Conservation (phyloP, 2,113 vertebrate species). For the Coptodon rendalli region DNA sequence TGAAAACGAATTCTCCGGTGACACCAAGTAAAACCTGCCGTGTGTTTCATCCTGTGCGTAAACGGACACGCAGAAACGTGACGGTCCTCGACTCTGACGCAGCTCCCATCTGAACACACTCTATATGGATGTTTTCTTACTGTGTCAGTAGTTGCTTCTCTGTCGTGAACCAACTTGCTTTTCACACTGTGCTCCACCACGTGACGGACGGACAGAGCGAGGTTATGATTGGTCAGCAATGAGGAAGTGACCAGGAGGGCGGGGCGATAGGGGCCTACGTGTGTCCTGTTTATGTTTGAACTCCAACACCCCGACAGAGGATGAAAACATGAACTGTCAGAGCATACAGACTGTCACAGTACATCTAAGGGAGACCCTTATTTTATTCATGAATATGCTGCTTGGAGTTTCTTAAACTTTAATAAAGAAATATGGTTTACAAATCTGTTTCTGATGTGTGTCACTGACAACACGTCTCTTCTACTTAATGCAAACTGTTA, state of each 20-base stretch:
- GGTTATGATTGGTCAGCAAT: background rate
- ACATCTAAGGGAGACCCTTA: conserved; percentile 55
- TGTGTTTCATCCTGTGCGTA: background rate
- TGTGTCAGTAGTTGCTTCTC: conserved; percentile 6
- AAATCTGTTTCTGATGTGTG: conserved; percentile 2
- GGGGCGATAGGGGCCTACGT: background rate
- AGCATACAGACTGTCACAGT: conserved; percentile 54
- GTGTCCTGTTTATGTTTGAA: background rate
- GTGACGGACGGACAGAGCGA: background rate
- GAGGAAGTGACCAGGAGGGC: background rate
- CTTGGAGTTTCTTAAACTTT: conserved; percentile 79
- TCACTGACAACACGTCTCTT: background rate
- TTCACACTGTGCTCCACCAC: conserved; percentile 39
- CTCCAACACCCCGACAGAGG: background rate
- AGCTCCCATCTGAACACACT: background rate
- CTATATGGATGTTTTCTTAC: conserved; percentile 16
- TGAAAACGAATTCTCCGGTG: background rate
- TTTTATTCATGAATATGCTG: conserved; percentile 77
- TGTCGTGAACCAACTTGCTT: conserved; percentile 43
- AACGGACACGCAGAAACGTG: background rate
- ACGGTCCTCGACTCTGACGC: background rate
- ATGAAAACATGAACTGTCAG: conserved; percentile 25
- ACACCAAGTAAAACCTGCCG: background rate
- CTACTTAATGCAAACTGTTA: background rate
- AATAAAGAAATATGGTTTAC: conserved; percentile 76